Evolutionary conservation across 2,888 invertebrate species (phyloP).

Genomic region (Unio delphinus): DNA sequence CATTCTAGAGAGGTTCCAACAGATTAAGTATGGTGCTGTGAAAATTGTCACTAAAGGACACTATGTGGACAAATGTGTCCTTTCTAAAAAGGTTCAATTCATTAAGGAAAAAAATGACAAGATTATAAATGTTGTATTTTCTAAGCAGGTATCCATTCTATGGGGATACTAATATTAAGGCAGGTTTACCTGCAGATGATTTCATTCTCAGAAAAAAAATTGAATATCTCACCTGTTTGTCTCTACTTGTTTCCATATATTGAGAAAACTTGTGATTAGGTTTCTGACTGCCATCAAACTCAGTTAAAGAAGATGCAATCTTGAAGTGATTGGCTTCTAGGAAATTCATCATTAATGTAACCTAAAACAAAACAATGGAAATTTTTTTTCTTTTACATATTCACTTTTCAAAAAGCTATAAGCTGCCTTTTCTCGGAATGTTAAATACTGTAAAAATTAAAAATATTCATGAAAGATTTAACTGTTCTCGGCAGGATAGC

Average conservation of each 20-base stretch:
- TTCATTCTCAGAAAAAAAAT: background rate
- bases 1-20: background rate
- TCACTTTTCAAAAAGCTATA: too few species aligned
- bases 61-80: background rate
- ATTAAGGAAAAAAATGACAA: background rate
- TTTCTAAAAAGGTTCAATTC: background rate
- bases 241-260: conserved; percentile 89
- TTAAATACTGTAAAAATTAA: too few species aligned
- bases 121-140: too few species aligned
- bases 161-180: background rate
- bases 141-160: too few species aligned
- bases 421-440: too few species aligned
- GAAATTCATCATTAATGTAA: conserved; percentile 92
- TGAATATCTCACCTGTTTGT: conserved; percentile 81
- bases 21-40: too few species aligned
- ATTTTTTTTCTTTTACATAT: background rate
- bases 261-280: conserved; percentile 86
- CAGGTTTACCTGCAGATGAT: background rate
- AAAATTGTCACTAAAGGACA: too few species aligned
- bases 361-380: conserved; percentile 76
- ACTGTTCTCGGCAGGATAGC: too few species aligned
- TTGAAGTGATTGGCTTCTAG: conserved; percentile 92
- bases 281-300: conserved; percentile 84
- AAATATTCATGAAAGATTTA: too few species aligned
- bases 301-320: conserved; percentile 85